phyloP scores from a whole-genome alignment of 2,797 vertebrate species.

The Fistularia commersonii region DNA sequence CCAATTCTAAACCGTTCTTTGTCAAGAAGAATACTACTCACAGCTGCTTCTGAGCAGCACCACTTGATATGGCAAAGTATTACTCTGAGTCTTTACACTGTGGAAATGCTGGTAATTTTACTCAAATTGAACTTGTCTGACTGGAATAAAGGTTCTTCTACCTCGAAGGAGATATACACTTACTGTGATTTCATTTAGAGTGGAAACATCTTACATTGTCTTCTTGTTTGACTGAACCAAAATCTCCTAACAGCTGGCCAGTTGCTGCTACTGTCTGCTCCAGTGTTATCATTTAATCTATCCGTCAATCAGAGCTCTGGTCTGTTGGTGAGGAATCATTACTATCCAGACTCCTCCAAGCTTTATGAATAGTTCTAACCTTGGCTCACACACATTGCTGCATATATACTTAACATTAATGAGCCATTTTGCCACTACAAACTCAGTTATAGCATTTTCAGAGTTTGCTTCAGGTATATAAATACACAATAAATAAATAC shows the following conservation, averaged over 20 bases:
- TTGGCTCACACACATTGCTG: conserved; percentile 27
- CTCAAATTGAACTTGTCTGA: not conserved
- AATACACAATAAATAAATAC: too few relatives aligned
- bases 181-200: not conserved
- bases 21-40: conserved; percentile 5
- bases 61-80: not conserved
- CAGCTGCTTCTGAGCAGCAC: not conserved
- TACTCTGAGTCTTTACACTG: not conserved
- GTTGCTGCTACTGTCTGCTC: conserved; percentile 28
- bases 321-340: conserved; percentile 11
- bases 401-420: conserved; percentile 13
- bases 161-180: too few relatives aligned
- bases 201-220: conserved; percentile 2
- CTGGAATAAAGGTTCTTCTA: not conserved
- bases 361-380: conserved; percentile 42
- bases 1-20: conserved; percentile 6
- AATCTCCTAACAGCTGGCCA: conserved; percentile 20
- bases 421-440: not conserved
- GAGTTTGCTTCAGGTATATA: too few relatives aligned
- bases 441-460: not conserved
- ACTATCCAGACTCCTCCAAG: conserved; percentile 1
- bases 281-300: conserved; percentile 30
- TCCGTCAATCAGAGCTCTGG: conserved; percentile 14
- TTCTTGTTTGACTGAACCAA: conserved; percentile 14
- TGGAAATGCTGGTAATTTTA: not conserved